Conservation (phyloP, 2,113 vertebrate species). For the Oenanthe melanoleuca region DNA sequence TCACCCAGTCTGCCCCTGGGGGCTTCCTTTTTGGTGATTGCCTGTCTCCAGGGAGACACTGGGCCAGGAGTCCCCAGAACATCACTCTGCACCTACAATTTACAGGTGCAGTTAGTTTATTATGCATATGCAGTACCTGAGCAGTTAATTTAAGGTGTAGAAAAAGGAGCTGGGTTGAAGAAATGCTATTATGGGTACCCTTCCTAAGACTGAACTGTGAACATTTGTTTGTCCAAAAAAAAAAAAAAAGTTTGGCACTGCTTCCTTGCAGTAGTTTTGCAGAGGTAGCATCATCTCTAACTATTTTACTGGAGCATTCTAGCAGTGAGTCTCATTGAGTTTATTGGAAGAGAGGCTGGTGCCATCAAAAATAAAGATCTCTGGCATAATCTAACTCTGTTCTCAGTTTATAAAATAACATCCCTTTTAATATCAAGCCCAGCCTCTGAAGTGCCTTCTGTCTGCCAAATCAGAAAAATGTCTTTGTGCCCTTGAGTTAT, state of each 20-base stretch:
- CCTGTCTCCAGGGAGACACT: not conserved
- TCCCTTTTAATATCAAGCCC: not conserved
- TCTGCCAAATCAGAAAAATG: not conserved
- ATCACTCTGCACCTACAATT: not conserved
- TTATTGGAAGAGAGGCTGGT: not conserved
- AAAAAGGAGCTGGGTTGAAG: not conserved
- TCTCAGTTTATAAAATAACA: not conserved
- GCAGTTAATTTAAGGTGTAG: not conserved
- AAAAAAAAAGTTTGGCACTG: not conserved
- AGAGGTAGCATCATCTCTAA: not conserved
- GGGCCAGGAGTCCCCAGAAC: not conserved
- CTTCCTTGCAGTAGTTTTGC: not conserved
- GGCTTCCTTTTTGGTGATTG: not conserved
- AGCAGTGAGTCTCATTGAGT: not conserved
- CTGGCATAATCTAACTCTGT: not conserved
- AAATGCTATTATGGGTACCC: not conserved
- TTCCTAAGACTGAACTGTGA: not conserved
- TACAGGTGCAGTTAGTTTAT: not conserved
- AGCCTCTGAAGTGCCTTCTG: not conserved
- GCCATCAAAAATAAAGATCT: not conserved
- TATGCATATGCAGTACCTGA: accelerated
- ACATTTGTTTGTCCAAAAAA: not conserved
- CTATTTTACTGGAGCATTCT: not conserved
- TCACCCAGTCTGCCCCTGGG: not conserved
- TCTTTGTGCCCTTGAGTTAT: not conserved